Conservation (phyloP, 2,113 vertebrate species). For the Lynx canadensis region DNA sequence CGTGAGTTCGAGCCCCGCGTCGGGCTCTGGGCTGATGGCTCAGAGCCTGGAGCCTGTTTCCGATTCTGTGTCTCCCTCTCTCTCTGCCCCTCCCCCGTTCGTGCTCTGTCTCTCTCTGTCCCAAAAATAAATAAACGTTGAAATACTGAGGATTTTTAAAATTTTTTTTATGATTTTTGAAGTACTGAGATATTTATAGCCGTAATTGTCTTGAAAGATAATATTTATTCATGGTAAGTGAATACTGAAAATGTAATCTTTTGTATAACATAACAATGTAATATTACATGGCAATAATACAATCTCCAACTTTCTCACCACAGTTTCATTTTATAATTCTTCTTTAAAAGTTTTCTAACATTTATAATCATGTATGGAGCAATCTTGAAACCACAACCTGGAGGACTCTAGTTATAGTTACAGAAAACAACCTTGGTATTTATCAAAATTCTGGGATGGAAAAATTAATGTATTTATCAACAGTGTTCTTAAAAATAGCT, state of each 20-base stretch:
- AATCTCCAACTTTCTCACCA: background rate
- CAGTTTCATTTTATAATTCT: background rate
- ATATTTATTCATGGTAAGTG: constrained; percentile 42
- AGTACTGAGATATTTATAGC: constrained; percentile 14
- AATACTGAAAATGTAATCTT: background rate
- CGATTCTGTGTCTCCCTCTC: too few species aligned
- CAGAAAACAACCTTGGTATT: background rate
- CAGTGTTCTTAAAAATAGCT: background rate
- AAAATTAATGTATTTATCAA: background rate
- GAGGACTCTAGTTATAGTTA: background rate
- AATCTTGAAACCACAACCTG: background rate
- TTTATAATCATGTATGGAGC: background rate
- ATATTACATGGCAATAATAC: background rate
- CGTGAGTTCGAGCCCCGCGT: too few species aligned
- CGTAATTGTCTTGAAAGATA: constrained; percentile 42
- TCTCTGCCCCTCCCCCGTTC: too few species aligned
- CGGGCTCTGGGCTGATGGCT: too few species aligned
- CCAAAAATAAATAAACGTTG: too few species aligned
- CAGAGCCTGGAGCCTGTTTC: too few species aligned
- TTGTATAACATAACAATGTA: constrained; percentile 12
- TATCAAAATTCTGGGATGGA: background rate
- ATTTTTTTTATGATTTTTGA: background rate
- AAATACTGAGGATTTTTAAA: background rate
- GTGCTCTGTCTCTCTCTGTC: too few species aligned
- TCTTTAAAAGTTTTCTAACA: background rate